Conservation (phyloP, 2,888 invertebrate species). For the Osmoderma eremita region DNA sequence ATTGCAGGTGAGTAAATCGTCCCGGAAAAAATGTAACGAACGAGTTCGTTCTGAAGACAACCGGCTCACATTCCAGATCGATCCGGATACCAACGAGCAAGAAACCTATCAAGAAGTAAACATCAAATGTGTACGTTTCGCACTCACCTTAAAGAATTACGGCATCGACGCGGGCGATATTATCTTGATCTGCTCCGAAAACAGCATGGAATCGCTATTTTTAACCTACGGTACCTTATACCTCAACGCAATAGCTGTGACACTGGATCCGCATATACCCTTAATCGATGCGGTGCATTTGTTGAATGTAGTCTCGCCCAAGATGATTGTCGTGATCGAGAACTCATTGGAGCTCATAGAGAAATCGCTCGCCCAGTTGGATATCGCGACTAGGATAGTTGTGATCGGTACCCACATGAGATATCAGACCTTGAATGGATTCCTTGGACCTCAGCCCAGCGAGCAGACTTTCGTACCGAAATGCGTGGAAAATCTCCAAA, state of each 20-base stretch:
- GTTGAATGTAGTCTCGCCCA: slow-evolving; percentile 49
- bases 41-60: neutral
- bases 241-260: slow-evolving; percentile 59
- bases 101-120: slow-evolving; percentile 61
- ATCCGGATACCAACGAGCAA: slow-evolving; percentile 62
- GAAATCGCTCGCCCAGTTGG: neutral
- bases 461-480: slow-evolving; percentile 16
- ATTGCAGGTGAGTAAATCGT: slow-evolving; percentile 12
- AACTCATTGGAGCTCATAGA: slow-evolving; percentile 6
- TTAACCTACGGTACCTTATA: slow-evolving; percentile 54
- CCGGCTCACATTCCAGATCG: slow-evolving; percentile 57
- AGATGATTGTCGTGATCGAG: slow-evolving; percentile 51
- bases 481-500: slow-evolving; percentile 40
- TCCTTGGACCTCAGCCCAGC: neutral
- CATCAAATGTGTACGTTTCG: slow-evolving; percentile 62
- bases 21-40: neutral
- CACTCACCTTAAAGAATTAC: slow-evolving; percentile 60
- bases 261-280: slow-evolving; percentile 53
- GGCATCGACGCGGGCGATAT: slow-evolving; percentile 60
- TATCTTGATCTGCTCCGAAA: slow-evolving; percentile 64
- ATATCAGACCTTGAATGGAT: neutral
- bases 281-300: slow-evolving; percentile 49
- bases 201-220: slow-evolving; percentile 63
- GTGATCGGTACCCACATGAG: neutral
- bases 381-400: neutral